A percentile compares a stretch with the other conserved stretches of the same genome.
These are phyloP conservation scores for Sarcophaga variegata DNA, from an alignment of 2,888 invertebrate genomes.

Conservation along the genomic window DNA sequence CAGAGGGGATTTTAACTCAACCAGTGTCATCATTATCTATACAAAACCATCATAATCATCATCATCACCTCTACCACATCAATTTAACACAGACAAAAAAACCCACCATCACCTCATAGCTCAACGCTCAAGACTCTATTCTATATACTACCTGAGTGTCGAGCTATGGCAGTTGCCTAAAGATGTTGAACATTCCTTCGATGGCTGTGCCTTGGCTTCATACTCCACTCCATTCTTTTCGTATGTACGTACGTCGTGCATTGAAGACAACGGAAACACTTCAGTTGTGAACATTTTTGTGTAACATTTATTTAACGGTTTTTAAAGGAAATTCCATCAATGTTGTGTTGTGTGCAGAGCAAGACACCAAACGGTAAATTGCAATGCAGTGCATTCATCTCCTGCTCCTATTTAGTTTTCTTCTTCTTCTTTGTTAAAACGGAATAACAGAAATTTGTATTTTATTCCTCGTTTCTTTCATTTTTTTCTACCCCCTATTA, in stretches of 20 bases:
- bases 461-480: neutral
- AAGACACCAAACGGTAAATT: constrained; percentile 38
- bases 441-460: constrained; percentile 53
- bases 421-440: constrained; percentile 5
- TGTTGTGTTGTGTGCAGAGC: constrained; percentile 26
- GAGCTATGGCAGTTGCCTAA: neutral
- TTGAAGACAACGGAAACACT: constrained; percentile 60
- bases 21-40: constrained; percentile 56
- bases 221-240: neutral
- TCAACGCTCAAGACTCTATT: neutral
- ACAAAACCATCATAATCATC: constrained; percentile 56
- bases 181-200: constrained; percentile 18
- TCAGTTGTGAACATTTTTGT: constrained; percentile 49
- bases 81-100: constrained; percentile 3
- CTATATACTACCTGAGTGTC: constrained; percentile 9
- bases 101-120: neutral
- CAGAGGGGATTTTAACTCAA: constrained; percentile 56
- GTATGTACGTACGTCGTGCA: neutral
- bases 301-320: constrained; percentile 60
- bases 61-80: constrained; percentile 1
- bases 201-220: neutral
- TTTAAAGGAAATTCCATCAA: constrained; percentile 64
- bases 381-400: constrained; percentile 33
- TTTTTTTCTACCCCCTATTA: neutral
- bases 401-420: neutral